Base-by-base conservation (phyloP, 1,140 invertebrate species). In the Antheraea mylitta region DNA sequence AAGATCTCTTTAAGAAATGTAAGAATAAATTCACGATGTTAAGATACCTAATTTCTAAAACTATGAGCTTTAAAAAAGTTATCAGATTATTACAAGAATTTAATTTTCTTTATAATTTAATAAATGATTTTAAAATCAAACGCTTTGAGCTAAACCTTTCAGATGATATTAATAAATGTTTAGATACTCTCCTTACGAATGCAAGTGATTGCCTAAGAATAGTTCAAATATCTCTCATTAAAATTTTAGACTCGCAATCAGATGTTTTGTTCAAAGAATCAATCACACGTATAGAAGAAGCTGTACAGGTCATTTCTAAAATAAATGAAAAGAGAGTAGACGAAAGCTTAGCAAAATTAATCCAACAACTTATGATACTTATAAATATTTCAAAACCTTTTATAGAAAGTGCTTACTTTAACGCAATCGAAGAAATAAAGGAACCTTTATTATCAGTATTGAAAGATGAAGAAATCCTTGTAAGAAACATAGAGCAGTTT, bases 21-120 rank as follows among this genome's bases (percentile, higher is more conserved):
- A 82, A 83, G 73, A 77, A 77, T 68, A 77, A 82, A 74, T 83
- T 89, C 67, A 75, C 70, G 4, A 71, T 87, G 38, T 70, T 89
- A 58, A 60, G 72, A 62, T 75, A 66, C 60, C 75, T 89, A n/a
- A 74, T 86, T 48, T 76, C 76, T 13, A 85, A 86, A 73, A 72
- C 66, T 58, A 67, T 74, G 36, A 86, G 69, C 11, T 6, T 2
- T 53, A 89, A 89, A 70, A 81, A 79, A 76, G 71, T 84, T 13
- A 84, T 89, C 61, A 75, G 86, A 69, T 72, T 89, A 18, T 59
- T 86, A 18, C 83, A 89, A 74, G 81, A 86, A 71, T 89, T 80
- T 76, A 80, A 66, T 61, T 72, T 61, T 58, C 37, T 90, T 7
- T 70, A 77, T 67, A 77, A 48, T 72, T 73, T 72, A 9, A 76